phyloP scores from a whole-genome alignment of 2,113 vertebrate species.

The Penelope pileata region DNA sequence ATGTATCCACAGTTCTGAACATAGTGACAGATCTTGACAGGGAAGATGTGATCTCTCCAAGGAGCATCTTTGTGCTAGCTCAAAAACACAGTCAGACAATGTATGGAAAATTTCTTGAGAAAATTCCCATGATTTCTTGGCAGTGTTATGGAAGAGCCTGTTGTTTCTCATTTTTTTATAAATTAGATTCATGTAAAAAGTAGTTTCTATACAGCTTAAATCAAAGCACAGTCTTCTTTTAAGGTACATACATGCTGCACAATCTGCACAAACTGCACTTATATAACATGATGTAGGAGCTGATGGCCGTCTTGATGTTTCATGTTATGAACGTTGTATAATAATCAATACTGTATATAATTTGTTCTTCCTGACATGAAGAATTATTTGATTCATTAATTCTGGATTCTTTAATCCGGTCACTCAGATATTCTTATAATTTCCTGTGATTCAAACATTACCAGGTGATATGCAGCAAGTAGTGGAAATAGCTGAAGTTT shows the following conservation, averaged over 20 bases:
- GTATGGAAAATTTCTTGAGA: background rate
- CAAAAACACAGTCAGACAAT: background rate
- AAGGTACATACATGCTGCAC: background rate
- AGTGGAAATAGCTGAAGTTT: constrained; percentile 11
- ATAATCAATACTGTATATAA: background rate
- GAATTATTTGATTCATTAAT: constrained; percentile 52
- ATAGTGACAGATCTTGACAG: background rate
- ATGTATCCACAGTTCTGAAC: background rate
- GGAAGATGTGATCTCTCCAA: background rate
- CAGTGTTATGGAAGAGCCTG: background rate
- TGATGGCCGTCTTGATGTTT: background rate
- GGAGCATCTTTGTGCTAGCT: background rate
- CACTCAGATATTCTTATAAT: constrained; percentile 6
- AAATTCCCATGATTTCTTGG: background rate
- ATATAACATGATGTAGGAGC: background rate
- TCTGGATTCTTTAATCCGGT: constrained; percentile 23
- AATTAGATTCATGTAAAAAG: background rate
- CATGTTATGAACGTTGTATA: background rate
- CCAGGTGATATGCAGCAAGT: constrained; percentile 34
- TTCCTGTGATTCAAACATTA: background rate
- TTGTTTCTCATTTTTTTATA: background rate
- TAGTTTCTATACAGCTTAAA: background rate
- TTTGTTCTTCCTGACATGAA: background rate
- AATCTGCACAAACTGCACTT: background rate
- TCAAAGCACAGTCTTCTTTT: background rate